A percentile compares a stretch with the other conserved stretches of the same genome.
These are phyloP conservation scores for Rhinopomastus cyanomelas DNA, from an alignment of 2,113 vertebrate genomes.

Conservation along the genomic window DNA sequence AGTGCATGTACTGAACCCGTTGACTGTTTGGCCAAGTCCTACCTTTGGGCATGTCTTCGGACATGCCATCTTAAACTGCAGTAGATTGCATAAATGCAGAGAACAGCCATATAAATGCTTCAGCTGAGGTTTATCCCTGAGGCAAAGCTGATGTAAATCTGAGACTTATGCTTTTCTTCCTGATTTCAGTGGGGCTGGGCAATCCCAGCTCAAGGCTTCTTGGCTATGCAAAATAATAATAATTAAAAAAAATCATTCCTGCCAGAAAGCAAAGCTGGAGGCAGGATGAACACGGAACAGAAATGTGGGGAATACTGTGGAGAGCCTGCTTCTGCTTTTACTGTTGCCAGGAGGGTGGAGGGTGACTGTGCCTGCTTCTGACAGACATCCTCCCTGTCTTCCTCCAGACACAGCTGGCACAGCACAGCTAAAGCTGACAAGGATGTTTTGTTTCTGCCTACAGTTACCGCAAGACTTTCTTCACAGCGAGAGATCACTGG, in stretches of 20 bases:
- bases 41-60: background rate
- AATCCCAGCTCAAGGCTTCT: background rate
- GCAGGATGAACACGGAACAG: background rate
- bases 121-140: background rate
- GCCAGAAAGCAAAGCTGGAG: background rate
- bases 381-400: background rate
- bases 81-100: background rate
- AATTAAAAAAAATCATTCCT: background rate
- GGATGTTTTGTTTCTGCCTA: background rate
- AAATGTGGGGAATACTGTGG: background rate
- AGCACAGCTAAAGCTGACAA: background rate
- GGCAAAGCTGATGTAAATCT: background rate
- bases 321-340: background rate
- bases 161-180: background rate
- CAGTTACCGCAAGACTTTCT: background rate
- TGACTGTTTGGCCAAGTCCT: background rate
- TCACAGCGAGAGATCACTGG: background rate
- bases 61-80: background rate
- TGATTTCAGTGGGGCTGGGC: background rate
- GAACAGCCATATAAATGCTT: background rate
- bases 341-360: background rate
- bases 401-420: background rate
- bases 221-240: background rate
- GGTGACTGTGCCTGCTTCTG: background rate
- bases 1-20: background rate